phyloP scores from a whole-genome alignment of 2,888 invertebrate species.

The Ephialtes manifestator region DNA sequence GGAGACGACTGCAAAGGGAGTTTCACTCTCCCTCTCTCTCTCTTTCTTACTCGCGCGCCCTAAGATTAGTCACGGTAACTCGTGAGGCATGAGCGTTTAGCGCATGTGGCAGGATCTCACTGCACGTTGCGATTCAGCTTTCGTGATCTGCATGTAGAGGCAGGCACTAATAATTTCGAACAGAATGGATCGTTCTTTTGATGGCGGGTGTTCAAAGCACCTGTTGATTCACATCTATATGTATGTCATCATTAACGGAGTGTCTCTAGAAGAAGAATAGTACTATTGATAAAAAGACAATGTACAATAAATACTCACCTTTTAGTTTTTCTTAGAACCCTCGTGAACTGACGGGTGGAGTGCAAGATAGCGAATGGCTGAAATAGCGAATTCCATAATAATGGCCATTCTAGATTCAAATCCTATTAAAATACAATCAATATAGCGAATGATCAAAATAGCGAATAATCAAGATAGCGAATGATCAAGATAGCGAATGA shows the following conservation, averaged over 20 bases:
- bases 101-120: constrained; percentile 32
- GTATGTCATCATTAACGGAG: neutral
- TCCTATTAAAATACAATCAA: too few species aligned
- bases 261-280: neutral
- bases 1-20: constrained; percentile 10
- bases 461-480: too few species aligned
- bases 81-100: constrained; percentile 9
- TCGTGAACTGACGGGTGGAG: too few species aligned
- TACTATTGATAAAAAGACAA: too few species aligned
- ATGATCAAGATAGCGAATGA: too few species aligned
- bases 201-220: neutral
- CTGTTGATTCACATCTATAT: neutral
- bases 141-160: neutral
- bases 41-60: constrained; percentile 70
- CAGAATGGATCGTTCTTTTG: neutral
- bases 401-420: too few species aligned
- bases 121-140: constrained; percentile 9
- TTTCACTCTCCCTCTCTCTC: neutral
- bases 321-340: too few species aligned
- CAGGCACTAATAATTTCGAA: neutral
- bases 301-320: too few species aligned
- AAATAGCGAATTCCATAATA: too few species aligned
- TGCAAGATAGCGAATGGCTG: too few species aligned
- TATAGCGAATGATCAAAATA: too few species aligned
- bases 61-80: constrained; percentile 80